Base-by-base conservation (phyloP, 2,888 invertebrate genomes). In the Tolmerus cingulatus region DNA sequence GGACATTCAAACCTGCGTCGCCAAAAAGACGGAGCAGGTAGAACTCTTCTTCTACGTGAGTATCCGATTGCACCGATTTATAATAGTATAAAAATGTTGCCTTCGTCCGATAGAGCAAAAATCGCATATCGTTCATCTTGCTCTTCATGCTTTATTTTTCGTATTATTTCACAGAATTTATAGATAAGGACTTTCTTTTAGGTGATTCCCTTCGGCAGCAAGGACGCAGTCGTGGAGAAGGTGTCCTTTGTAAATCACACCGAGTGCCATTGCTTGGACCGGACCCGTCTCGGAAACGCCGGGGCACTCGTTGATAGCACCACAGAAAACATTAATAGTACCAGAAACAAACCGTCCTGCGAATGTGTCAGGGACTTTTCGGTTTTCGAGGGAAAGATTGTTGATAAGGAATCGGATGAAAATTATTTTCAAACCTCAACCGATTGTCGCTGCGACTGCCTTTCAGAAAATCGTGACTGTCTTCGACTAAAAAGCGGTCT, bases 1-100 rank as follows among this genome's bases (percentile, higher is more conserved):
- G 88, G 95, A 95, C 88, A 93, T 94, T 0, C 94, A 95, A 88
- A 95, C 95, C 74, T 98, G 97, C 92, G 95, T 95, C 7, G 96
- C 96, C 0, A 95, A 96, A 91, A 94, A 93, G 3, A 95, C 95
- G 19, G 89, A 89, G 40, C 88, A 88, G 12, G 92, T 92, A 57
- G 89, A 90, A 34, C 88, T 91, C 76, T 90, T 91, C 85, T 92
- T 92, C 87, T 90, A 89, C 86, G 91, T 91, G 90, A 91, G 91
- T 90, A 87, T 16, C 27, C 19, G 8, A 82, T 19, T 55, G 12
- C 66, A 23, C 12, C 2, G 27, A 5, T 66, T 2, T 51, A n/a
- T n/a, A n/a, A n/a, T n/a, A 16, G 7, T 19, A 16, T 51, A 16
- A 51, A 51, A 19, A 19, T 5, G 7, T 16, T n/a, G n/a, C 7